phyloP scores from a whole-genome alignment of 2,113 vertebrate genomes.

The Fregetta grallaria region DNA sequence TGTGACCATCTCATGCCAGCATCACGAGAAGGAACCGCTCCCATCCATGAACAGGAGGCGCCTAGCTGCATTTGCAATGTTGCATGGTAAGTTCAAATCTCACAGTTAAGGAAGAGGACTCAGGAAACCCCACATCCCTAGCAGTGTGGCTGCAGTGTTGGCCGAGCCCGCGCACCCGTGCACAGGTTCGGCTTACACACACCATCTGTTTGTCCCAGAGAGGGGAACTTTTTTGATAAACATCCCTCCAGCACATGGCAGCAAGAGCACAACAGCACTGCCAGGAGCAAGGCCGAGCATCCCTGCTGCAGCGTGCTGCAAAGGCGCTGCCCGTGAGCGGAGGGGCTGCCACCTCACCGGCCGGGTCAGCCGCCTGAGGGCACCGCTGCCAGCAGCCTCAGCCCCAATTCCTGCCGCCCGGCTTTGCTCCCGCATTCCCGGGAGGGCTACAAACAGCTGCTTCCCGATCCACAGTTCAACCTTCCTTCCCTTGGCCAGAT shows the following conservation, averaged over 20 bases:
- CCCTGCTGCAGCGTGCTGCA: neutral
- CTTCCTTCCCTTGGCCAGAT: neutral
- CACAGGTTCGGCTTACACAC: neutral
- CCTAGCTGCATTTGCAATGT: neutral
- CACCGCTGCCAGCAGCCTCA: neutral
- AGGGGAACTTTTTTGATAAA: neutral
- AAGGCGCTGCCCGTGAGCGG: fast-evolving
- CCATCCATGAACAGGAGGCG: neutral
- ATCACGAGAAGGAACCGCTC: neutral
- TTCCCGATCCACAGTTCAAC: neutral
- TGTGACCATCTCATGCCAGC: neutral
- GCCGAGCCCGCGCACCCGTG: fast-evolving
- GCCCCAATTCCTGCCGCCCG: neutral
- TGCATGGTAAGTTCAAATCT: neutral
- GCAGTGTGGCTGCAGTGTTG: neutral
- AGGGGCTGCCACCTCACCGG: neutral
- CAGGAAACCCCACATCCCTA: neutral
- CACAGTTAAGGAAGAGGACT: fast-evolving
- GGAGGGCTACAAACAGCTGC: neutral
- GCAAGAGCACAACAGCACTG: neutral
- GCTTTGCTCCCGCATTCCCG: neutral
- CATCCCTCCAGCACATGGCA: fast-evolving
- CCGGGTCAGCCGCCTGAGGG: neutral
- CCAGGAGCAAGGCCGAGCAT: neutral
- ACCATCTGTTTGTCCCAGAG: neutral